phyloP scores from a whole-genome alignment of 2,113 vertebrate genomes.

The Polyodon spathula region DNA sequence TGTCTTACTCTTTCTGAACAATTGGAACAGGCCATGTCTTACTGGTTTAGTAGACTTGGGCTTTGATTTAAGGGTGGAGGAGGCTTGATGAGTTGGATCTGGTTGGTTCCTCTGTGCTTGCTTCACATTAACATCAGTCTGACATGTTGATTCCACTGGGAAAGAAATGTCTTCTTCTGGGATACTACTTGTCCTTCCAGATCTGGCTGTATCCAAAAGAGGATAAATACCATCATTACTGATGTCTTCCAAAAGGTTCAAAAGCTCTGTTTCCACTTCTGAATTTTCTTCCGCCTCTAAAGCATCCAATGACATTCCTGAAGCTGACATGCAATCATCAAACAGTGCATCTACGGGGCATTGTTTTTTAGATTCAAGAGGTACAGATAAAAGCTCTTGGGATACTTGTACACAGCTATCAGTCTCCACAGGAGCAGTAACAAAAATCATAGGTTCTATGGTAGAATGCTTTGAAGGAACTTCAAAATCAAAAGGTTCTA shows the following conservation, averaged over 20 bases:
- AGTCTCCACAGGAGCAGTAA: not conserved
- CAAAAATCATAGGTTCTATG: not conserved
- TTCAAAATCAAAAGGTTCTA: not conserved
- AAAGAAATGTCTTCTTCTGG: not conserved
- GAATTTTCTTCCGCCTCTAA: constrained; percentile 24
- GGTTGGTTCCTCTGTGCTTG: constrained; percentile 38
- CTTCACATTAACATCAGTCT: constrained; percentile 32
- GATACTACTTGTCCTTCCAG: not conserved
- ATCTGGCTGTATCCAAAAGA: not conserved
- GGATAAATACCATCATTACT: not conserved
- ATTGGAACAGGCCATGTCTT: constrained; percentile 50
- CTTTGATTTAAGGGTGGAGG: constrained; percentile 40
- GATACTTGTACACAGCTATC: constrained; percentile 8
- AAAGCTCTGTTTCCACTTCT: constrained; percentile 30
- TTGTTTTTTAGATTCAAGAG: not conserved
- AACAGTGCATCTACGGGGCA: constrained; percentile 27
- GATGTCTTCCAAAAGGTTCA: constrained; percentile 14
- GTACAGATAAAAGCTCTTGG: constrained; percentile 6
- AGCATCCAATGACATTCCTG: constrained; percentile 17
- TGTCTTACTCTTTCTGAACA: constrained; percentile 61
- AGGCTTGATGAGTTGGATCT: constrained; percentile 42
- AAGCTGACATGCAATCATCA: constrained; percentile 25
- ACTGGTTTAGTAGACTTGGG: constrained; percentile 38
- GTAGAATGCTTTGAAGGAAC: not conserved
- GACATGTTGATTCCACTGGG: constrained; percentile 30